Evolutionary conservation across 2,888 invertebrate species (phyloP).

Genomic region (Pyrocoelia pectoralis): DNA sequence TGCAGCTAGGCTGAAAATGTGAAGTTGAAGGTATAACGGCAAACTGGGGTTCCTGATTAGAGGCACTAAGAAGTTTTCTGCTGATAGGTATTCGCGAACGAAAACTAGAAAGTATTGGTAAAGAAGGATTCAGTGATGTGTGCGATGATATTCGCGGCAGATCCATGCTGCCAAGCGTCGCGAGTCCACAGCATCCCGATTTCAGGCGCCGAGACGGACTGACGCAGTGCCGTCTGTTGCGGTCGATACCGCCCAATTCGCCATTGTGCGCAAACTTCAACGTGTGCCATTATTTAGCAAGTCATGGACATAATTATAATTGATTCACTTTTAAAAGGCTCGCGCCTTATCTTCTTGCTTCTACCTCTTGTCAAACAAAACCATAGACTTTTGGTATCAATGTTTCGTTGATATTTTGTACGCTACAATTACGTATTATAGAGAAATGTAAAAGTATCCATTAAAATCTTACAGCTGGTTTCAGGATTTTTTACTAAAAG

Average conservation of each 20-base stretch:
- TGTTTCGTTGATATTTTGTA: background rate
- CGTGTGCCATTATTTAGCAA: conserved; percentile 27
- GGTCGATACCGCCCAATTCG: conserved; percentile 37
- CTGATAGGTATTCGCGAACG: conserved; percentile 50
- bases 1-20: conserved; percentile 70
- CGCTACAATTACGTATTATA: too few species aligned
- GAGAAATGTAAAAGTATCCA: too few species aligned
- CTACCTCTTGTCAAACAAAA: background rate
- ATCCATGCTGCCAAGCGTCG: conserved; percentile 51
- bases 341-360: background rate
- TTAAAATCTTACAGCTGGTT: too few species aligned
- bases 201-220: conserved; percentile 43
- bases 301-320: conserved; percentile 4
- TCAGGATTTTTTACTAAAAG: too few species aligned
- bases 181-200: conserved; percentile 51
- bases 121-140: conserved; percentile 54
- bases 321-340: background rate
- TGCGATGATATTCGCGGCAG: conserved; percentile 57
- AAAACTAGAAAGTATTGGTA: conserved; percentile 47
- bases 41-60: conserved; percentile 54
- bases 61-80: conserved; percentile 50
- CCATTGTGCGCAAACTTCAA: conserved; percentile 40
- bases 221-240: conserved; percentile 41
- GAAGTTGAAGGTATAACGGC: conserved; percentile 55
- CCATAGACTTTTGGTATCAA: too few species aligned